Conservation (phyloP, 2,113 vertebrate genomes). For the Tylochromis polylepis region DNA sequence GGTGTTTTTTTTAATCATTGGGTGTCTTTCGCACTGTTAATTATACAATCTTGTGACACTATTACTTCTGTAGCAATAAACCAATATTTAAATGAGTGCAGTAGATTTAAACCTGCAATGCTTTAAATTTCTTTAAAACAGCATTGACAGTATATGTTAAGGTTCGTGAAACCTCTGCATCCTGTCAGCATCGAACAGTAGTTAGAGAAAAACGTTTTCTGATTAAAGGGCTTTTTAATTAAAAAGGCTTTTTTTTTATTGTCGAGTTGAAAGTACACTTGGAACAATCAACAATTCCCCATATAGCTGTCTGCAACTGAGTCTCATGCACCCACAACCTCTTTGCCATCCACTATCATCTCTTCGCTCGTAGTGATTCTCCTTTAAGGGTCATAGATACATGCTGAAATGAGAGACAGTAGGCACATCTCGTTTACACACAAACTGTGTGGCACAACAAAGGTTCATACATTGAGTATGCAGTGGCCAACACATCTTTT, state of each 20-base stretch:
- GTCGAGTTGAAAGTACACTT: not conserved
- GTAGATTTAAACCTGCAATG: not conserved
- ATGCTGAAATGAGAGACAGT: not conserved
- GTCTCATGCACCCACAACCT: not conserved
- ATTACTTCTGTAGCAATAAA: not conserved
- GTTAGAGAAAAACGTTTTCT: not conserved
- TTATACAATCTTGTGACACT: not conserved
- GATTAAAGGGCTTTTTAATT: not conserved
- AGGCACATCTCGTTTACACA: not conserved
- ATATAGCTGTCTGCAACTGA: not conserved
- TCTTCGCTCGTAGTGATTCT: not conserved
- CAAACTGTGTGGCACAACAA: not conserved
- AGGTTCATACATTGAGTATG: no score
- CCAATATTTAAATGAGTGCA: not conserved
- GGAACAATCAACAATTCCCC: not conserved
- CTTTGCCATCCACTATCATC: not conserved
- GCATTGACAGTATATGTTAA: not conserved
- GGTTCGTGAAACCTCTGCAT: not conserved
- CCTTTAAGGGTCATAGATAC: not conserved
- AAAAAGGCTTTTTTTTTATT: not conserved
- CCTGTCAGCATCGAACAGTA: not conserved
- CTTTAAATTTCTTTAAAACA: not conserved
- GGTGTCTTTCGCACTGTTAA: accelerated
- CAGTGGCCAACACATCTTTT: no score
- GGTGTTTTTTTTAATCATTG: not conserved